Conservation (phyloP, 2,113 vertebrate genomes). For the Delphinus delphis region DNA sequence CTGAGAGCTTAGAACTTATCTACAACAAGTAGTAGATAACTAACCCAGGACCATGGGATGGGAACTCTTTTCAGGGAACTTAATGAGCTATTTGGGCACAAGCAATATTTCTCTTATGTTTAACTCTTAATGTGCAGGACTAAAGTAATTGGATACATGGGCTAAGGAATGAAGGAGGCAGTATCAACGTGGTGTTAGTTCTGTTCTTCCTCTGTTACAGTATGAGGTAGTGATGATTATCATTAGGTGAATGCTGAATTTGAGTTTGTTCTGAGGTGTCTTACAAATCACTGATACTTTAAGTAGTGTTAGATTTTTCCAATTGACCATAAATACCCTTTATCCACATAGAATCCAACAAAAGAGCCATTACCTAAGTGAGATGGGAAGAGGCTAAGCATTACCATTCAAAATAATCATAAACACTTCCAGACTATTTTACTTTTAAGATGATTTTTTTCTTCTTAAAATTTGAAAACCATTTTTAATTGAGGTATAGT, state of each 20-base stretch:
- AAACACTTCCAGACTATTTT: not conserved
- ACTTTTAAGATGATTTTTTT: not conserved
- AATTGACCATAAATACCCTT: not conserved
- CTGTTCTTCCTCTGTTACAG: too few relatives aligned
- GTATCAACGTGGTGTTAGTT: not conserved
- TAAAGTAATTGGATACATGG: not conserved
- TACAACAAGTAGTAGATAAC: not conserved
- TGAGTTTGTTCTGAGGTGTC: not conserved
- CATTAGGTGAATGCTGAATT: not conserved
- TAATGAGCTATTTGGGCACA: not conserved
- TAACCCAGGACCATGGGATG: not conserved
- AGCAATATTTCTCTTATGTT: rapidly evolving
- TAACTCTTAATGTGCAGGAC: not conserved
- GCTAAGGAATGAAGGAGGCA: not conserved
- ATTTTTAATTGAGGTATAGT: not conserved
- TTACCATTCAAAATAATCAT: too few relatives aligned
- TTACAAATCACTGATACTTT: not conserved
- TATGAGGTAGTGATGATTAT: not conserved
- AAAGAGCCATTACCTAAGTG: not conserved
- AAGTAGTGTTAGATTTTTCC: not conserved
- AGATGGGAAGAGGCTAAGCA: too few relatives aligned
- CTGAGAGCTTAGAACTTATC: not conserved
- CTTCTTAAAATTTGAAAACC: not conserved
- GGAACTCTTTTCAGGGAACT: not conserved
- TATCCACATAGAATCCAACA: not conserved